phyloP scores from a whole-genome alignment of 2,888 invertebrate species.

The Laothoe populi region DNA sequence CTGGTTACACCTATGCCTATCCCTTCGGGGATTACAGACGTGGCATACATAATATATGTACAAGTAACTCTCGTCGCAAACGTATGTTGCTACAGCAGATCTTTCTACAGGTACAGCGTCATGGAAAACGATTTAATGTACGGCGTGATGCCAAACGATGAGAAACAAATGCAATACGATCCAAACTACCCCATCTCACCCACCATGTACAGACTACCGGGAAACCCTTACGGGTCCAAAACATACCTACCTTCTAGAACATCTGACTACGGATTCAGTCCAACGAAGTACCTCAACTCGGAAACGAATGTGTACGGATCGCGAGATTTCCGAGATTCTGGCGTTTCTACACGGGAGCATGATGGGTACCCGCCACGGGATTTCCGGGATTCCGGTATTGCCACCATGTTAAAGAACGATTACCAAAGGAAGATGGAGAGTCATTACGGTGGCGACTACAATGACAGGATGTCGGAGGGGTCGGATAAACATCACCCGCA shows the following conservation, averaged over 20 bases:
- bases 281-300: slow-evolving; percentile 72
- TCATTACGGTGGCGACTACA: slow-evolving; percentile 79
- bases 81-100: not conserved
- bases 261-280: slow-evolving; percentile 80
- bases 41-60: too few species aligned
- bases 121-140: slow-evolving; percentile 80
- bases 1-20: too few species aligned
- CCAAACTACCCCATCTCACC: slow-evolving; percentile 80
- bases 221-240: slow-evolving; percentile 80
- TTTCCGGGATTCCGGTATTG: slow-evolving; percentile 78
- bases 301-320: slow-evolving; percentile 74
- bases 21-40: too few species aligned
- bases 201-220: slow-evolving; percentile 75
- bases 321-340: slow-evolving; percentile 68
- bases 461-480: slow-evolving; percentile 88
- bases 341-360: slow-evolving; percentile 70
- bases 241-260: slow-evolving; percentile 73
- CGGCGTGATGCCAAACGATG: slow-evolving; percentile 69
- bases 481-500: slow-evolving; percentile 89
- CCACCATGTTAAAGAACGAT: slow-evolving; percentile 81
- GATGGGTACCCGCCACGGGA: slow-evolving; percentile 75
- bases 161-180: slow-evolving; percentile 79
- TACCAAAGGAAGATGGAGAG: slow-evolving; percentile 80
- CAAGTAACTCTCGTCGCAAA: too few species aligned
- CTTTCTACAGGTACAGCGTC: slow-evolving; percentile 67